Base-by-base conservation (phyloP, 2,888 invertebrate genomes). In the Dexiosoma caninum region DNA sequence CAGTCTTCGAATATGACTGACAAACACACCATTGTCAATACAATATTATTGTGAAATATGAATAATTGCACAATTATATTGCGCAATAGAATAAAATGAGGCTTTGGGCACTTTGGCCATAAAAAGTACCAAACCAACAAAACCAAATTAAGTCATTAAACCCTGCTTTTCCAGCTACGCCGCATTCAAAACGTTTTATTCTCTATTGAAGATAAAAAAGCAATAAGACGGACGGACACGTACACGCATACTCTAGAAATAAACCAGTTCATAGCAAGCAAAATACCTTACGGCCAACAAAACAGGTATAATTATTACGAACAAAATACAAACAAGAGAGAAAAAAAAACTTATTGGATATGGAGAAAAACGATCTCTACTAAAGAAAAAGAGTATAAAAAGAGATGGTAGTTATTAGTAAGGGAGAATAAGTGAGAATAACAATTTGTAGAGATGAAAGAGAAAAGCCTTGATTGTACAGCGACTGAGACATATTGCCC, bases 401-500 rank as follows among this genome's bases (percentile, higher is more conserved):
- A 14, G 75, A 67, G 60, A 67, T 16, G n/a, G 35, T 21, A 49
- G 57, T 57, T 49, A 42, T 2, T 19, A 30, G 10, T 16, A 27
- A 46, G 53, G 21, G 60, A 40, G 10, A 8, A 9, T 2, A 23
- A 57, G 59, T 51, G 72, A 77, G 55, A 42, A 21, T 59, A 23
- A 51, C 14, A 69, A 35, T 64, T 62, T 74, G 77, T 81, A 72
- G 74, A 81, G 81, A 81, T 81, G 77, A 67, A 67, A 66, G 59
- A 70, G 60, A 21, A 21, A 9, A 70, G 67, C 57, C 67, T 67
- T 51, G 59, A 35, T 30, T 35, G 44, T 30, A 57, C 32, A 32
- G 59, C 55, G 62, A 21, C n/a, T 67, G 55, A 76, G 82, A 84
- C 84, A 85, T 83, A 77, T 80, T 85, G 85, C 85, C 87, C 85